Conservation (phyloP, 2,113 vertebrate genomes). For the Pelodiscus sinensis region DNA sequence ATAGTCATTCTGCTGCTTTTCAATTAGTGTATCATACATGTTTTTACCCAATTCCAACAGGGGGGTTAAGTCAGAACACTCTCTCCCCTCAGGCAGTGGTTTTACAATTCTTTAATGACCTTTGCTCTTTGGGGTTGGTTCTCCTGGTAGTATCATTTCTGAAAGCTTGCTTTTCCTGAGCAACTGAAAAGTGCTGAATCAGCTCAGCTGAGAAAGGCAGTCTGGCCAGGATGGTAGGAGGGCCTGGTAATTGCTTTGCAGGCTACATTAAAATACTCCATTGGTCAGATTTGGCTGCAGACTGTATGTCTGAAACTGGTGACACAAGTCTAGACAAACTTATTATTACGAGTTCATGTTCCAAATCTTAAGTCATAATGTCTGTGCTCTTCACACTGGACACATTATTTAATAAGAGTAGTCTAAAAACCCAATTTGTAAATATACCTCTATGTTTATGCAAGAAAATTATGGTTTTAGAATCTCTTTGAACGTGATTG, state of each 20-base stretch:
- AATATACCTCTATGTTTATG: neutral
- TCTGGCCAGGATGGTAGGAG: neutral
- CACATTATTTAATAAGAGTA: neutral
- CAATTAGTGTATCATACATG: neutral
- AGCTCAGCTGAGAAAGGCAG: neutral
- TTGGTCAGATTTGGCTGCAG: slow-evolving; percentile 28
- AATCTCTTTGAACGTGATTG: neutral
- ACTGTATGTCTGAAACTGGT: neutral
- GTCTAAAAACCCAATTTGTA: neutral
- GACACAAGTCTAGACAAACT: slow-evolving; percentile 46
- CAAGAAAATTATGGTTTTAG: neutral
- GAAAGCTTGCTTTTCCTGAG: neutral
- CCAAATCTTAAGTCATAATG: slow-evolving; percentile 26
- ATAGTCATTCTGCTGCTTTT: neutral
- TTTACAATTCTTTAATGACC: neutral
- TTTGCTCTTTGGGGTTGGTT: neutral
- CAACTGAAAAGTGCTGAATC: neutral
- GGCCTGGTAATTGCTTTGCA: slow-evolving; percentile 14
- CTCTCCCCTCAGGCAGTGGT: neutral
- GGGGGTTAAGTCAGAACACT: neutral
- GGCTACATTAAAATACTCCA: neutral
- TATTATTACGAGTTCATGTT: neutral
- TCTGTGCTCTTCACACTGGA: neutral
- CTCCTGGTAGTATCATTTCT: neutral
- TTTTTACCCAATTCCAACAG: neutral